These are phyloP conservation scores for Dicerorhinus sumatrensis DNA, from an alignment of 2,113 vertebrate species.

Conservation along the genomic window DNA sequence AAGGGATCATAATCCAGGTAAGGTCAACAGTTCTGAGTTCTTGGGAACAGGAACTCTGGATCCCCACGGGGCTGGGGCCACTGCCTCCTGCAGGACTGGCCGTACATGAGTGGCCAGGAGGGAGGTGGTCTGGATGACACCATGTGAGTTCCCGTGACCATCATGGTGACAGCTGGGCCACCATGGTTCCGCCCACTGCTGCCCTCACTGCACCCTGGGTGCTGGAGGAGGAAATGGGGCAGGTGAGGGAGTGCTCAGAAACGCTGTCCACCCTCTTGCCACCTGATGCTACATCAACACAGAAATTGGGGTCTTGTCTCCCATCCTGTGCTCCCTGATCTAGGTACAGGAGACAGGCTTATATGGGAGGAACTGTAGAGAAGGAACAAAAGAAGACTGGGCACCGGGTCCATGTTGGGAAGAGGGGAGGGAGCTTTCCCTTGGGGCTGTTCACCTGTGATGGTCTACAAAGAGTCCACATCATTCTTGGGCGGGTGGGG, in stretches of 20 bases:
- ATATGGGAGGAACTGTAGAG: neutral
- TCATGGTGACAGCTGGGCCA: too few relatives aligned
- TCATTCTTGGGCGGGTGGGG: neutral
- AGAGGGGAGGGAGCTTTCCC: neutral
- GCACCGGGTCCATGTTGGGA: neutral
- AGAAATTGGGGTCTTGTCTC: neutral
- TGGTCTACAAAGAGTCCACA: neutral
- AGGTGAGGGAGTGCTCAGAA: neutral
- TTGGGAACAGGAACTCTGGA: neutral
- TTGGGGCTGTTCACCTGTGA: neutral
- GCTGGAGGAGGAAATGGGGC: neutral
- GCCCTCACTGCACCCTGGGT: fast-evolving
- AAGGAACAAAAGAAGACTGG: neutral
- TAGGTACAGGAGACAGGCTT: neutral
- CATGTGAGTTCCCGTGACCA: neutral
- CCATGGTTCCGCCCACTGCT: neutral
- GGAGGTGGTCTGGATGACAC: neutral
- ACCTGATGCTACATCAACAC: neutral
- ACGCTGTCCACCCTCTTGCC: neutral
- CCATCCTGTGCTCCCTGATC: neutral
- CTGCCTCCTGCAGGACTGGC: neutral
- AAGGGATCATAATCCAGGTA: constrained; percentile 92
- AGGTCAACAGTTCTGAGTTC: neutral
- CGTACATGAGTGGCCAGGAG: fast-evolving
- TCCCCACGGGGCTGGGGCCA: neutral